Percentiles rank a stretch among this genome's conserved stretches.
These are phyloP conservation scores for Leptodactylus fallax DNA, from an alignment of 2,797 vertebrate genomes.

Conservation along the genomic window DNA sequence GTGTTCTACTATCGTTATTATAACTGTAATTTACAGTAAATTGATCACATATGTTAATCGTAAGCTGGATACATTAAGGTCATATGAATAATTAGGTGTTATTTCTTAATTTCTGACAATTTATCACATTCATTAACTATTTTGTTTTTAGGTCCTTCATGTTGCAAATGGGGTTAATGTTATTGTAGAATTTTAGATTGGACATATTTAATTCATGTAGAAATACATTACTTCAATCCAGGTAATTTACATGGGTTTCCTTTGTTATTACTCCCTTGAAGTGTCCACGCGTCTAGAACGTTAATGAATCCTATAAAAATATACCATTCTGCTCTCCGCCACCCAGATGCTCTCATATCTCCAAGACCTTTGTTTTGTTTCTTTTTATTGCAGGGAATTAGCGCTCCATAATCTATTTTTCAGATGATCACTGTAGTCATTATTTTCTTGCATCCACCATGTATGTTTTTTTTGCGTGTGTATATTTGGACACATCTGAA, in stretches of 20 bases:
- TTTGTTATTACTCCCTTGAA: slow-evolving; percentile 53
- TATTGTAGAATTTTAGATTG: slow-evolving; percentile 6
- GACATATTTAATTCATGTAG: slow-evolving; percentile 49
- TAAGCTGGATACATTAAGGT: neutral
- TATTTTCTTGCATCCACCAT: slow-evolving; percentile 34
- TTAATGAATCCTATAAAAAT: slow-evolving; percentile 61
- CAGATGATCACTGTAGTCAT: slow-evolving; percentile 4
- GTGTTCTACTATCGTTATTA: neutral
- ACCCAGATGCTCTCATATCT: slow-evolving; percentile 57
- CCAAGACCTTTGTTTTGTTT: slow-evolving; percentile 50
- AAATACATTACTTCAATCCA: slow-evolving; percentile 41
- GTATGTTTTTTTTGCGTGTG: neutral
- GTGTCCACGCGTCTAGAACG: slow-evolving; percentile 40
- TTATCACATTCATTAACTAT: neutral
- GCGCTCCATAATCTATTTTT: slow-evolving; percentile 8
- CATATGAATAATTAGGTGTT: neutral
- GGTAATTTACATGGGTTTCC: slow-evolving; percentile 53
- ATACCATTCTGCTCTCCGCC: slow-evolving; percentile 45
- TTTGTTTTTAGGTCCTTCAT: neutral
- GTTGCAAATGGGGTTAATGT: neutral
- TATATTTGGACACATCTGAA: neutral
- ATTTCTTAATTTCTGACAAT: neutral
- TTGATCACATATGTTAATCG: neutral
- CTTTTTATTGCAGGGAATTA: slow-evolving; percentile 37
- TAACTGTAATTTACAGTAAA: neutral